A percentile compares a stretch with the other conserved stretches of the same genome.
Conservation (phyloP, 2,797 vertebrate genomes). For the Tangara arthus region DNA sequence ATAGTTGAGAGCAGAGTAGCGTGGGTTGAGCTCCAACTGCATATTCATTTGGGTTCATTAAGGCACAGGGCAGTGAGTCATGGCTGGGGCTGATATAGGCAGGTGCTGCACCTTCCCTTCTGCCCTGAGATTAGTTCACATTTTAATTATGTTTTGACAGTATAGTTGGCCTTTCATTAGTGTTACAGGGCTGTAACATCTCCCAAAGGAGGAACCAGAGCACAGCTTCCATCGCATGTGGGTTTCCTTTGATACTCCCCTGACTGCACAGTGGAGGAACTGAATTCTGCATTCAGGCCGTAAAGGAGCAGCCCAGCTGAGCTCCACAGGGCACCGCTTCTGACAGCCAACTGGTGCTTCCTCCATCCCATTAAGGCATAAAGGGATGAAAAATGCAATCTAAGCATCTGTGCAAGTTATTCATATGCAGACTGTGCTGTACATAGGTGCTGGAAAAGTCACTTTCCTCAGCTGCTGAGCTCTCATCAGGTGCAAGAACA, state of each 20-base stretch:
- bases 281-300: background rate
- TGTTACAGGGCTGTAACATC: background rate
- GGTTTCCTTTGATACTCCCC: conserved; percentile 23
- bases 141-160: conserved; percentile 63
- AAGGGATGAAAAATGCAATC: background rate
- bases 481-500: background rate
- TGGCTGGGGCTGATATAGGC: conserved; percentile 35
- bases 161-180: conserved; percentile 35
- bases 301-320: background rate
- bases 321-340: background rate
- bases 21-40: conserved; percentile 6
- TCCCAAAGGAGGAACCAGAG: background rate
- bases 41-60: background rate
- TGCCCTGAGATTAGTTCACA: conserved; percentile 19
- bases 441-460: background rate
- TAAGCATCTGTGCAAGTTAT: background rate
- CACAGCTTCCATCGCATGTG: conserved; percentile 13
- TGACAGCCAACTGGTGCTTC: background rate
- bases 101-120: conserved; percentile 23
- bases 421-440: background rate
- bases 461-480: background rate
- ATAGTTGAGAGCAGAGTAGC: background rate
- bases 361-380: background rate
- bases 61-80: conserved; percentile 31
- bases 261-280: background rate